A percentile compares a stretch with the other conserved stretches of the same genome.
phyloP scores from a whole-genome alignment of 1,140 invertebrate genomes.

The Globodera ellingtonae region DNA sequence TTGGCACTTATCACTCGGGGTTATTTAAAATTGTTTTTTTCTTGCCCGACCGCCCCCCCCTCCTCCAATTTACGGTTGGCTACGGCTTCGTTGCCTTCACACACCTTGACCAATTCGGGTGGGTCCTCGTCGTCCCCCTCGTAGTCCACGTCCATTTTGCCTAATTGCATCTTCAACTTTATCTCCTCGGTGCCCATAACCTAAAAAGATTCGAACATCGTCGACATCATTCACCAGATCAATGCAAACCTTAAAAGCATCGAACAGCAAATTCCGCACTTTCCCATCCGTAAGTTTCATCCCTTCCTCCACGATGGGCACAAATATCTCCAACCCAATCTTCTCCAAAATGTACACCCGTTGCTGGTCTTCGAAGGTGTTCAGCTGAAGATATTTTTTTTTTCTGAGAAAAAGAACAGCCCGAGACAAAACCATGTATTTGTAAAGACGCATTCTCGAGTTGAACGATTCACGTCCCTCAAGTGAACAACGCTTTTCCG shows the following conservation, averaged over 20 bases:
- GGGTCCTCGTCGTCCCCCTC: constrained; percentile 47
- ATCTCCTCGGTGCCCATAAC: constrained; percentile 38
- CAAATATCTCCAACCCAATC: constrained; percentile 50
- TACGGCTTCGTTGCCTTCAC: neutral
- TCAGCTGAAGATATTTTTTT: constrained; percentile 36
- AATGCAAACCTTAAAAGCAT: constrained; percentile 39
- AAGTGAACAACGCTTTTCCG: constrained; percentile 29
- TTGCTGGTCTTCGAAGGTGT: constrained; percentile 41
- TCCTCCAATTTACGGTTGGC: neutral
- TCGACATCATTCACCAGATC: neutral
- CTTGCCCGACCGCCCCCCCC: neutral
- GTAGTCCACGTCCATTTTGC: constrained; percentile 43
- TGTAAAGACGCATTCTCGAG: constrained; percentile 47
- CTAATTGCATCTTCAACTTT: constrained; percentile 41
- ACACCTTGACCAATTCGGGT: constrained; percentile 44
- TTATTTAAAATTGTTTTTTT: neutral
- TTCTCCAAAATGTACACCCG: constrained; percentile 38
- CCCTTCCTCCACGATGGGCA: constrained; percentile 34
- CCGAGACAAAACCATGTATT: constrained; percentile 44
- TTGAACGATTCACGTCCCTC: constrained; percentile 23
- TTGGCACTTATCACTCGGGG: neutral
- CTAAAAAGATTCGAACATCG: constrained; percentile 22
- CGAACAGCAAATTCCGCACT: constrained; percentile 34
- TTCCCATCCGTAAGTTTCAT: constrained; percentile 32
- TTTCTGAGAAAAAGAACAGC: constrained; percentile 2